Evolutionary conservation across 2,888 invertebrate genomes (phyloP), one percentile per base, ranked within the genome.

Genomic region (Athalia circularis): DNA sequence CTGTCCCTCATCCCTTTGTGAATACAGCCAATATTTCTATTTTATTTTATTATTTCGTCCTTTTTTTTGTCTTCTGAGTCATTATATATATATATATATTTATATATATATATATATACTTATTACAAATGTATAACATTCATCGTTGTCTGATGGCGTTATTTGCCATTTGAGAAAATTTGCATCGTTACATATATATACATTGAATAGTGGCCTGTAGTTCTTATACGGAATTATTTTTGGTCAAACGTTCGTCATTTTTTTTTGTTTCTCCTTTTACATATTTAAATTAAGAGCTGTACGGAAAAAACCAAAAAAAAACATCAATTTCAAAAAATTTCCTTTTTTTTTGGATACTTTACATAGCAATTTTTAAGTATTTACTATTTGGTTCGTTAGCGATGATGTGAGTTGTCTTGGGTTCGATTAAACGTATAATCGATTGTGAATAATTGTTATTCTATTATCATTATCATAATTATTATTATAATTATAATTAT

Each of bases 171-270:
- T 29, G 29, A 29, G 29, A 29, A 29, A 29, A 29, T 29, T 29
- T 29, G 29, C 29, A 29, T 29, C 29, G 29, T 29, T 29, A 29
- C 29, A 29, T 29, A 29, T 29, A 29, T 29, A 29, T 2, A 29
- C 29, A 29, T 29, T 29, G 2, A 29, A 29, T 84, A 81, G 82
- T 81, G 84, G 83, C 83, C 83, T 82, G 82, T 81, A 82, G 82
- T 86, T 85, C 85, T 83, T 86, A 84, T 79, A 80, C 81, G 77
- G 78, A 68, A 79, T 78, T 76, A 15, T 47, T 70, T 64, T 29
- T 29, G 29, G 29, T 29, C 29, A 29, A 29, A 29, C 29, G 29
- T 29, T 29, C 29, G 29, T 29, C 0, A 78, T 77, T 1, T 50
- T 8, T 50, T 15, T 15, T n/a, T 6, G 5, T 9, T 54, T 54